Base-by-base conservation (phyloP, 1,140 invertebrate genomes). In the Araneus ventricosus region DNA sequence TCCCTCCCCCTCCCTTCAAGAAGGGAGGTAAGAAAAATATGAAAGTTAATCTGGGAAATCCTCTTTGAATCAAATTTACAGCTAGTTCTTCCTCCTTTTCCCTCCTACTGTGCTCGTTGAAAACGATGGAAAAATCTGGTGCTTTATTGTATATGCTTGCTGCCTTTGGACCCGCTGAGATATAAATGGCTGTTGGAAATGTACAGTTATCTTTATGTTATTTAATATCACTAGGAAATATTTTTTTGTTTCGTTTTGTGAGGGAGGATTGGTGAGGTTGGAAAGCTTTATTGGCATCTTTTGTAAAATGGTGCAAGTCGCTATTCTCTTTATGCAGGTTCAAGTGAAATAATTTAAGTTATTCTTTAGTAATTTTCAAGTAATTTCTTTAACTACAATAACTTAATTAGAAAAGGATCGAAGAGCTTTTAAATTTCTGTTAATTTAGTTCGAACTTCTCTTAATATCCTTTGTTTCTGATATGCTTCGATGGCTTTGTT, bases 21-120 rank as follows among this genome's bases (percentile, higher is more conserved):
- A 34, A 27, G 20, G 84, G 84, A 17, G n/a, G 20, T n/a, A 30
- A 45, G 45, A 59, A 59, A 86, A 86, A 86, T 57, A 86, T 59
- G 45, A 61, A 61, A 86, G 45, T 86, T 61, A 86, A 86, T 86
- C 84, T 61, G 30, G 57, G 45, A 61, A 86, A 86, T 61, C 84
- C 84, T 34, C 84, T 59, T 34, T 86, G 45, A 86, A 86, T 86
- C 84, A 59, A 61, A 86, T 86, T 86, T 86, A 61, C 84, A 86
- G 84, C 57, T 34, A 57, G 84, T 59, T 86, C 20, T 61, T 86
- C 84, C 57, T 34, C 14, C n/a, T 22, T 4, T 57, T 37, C 7
- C 80, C 39, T 22, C 84, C 84, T 59, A 39, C 57, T 0, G 84
- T 30, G 84, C 20, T 30, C 20, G 84, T 86, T 86, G 84, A 86